Percentiles rank a stretch among this genome's conserved stretches.
These are phyloP conservation scores for Neogale vison DNA, from an alignment of 2,113 vertebrate species.

Conservation along the genomic window DNA sequence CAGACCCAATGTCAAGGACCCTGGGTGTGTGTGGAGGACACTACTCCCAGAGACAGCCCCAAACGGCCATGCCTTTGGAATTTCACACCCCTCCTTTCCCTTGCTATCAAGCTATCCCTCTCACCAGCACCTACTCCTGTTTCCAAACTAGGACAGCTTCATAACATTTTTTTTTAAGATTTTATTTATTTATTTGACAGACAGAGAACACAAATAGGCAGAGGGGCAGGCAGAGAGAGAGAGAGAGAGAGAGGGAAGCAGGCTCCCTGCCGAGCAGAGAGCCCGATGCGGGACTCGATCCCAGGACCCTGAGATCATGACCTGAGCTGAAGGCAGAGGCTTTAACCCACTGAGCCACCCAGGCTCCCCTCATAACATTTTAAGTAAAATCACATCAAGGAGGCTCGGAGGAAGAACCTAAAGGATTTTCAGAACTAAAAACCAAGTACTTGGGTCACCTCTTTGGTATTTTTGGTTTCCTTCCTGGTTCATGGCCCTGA, in stretches of 20 bases:
- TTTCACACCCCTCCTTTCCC: background rate
- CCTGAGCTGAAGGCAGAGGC: too few relatives aligned
- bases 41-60: background rate
- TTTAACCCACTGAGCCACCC: too few relatives aligned
- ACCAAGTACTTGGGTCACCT: background rate
- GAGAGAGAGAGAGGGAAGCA: too few relatives aligned
- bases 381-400: background rate
- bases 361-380: background rate
- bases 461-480: background rate
- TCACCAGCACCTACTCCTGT: background rate
- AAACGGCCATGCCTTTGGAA: accelerated
- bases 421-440: background rate
- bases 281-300: too few relatives aligned
- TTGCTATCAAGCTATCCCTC: background rate
- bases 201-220: too few relatives aligned
- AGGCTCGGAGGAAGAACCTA: background rate
- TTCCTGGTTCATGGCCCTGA: background rate
- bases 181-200: too few relatives aligned
- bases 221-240: too few relatives aligned
- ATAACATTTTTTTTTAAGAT: background rate
- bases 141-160: background rate
- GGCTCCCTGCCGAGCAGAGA: too few relatives aligned
- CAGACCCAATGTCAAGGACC: accelerated
- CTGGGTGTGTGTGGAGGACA: accelerated
- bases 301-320: too few relatives aligned